phyloP scores from a whole-genome alignment of 2,113 vertebrate genomes.

The human (Homo sapiens) region GRCh38 chr5:161621501-161622000 shows the following conservation, averaged over 20 bases:
- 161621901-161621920: neutral
- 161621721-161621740: neutral
- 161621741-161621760: neutral
- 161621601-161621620: too few species aligned
- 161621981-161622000: neutral
- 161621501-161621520: too few species aligned
- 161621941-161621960: neutral
- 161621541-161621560: too few species aligned
- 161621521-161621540: too few species aligned
- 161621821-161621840: neutral
- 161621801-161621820: neutral
- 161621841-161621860: neutral
- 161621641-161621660: too few species aligned
- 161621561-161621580: too few species aligned
- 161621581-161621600: too few species aligned
- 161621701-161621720: too few species aligned
- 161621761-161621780: neutral
- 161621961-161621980: neutral
- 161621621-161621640: too few species aligned
- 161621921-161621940: neutral
- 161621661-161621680: too few species aligned
- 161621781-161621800: neutral
- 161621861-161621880: neutral
- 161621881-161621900: neutral
- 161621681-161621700: too few species aligned